These are phyloP conservation scores for Pimephales promelas DNA, from an alignment of 2,113 vertebrate genomes.

Conservation along the genomic window DNA sequence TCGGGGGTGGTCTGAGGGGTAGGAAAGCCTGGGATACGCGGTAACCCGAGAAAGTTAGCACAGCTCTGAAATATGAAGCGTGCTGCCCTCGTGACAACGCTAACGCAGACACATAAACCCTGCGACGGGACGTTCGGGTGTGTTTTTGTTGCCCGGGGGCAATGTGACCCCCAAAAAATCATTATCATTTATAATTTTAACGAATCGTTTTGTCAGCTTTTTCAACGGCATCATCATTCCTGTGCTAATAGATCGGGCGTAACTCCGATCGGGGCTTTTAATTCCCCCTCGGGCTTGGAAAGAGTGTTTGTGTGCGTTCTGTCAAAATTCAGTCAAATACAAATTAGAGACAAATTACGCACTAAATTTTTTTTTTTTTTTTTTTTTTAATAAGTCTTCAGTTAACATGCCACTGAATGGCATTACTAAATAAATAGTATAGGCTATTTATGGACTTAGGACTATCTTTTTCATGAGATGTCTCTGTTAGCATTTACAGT, in stretches of 20 bases:
- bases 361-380: too few species aligned
- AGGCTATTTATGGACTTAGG: not conserved
- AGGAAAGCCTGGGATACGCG: conserved; percentile 65
- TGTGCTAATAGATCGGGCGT: conserved; percentile 74
- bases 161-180: conserved; percentile 69
- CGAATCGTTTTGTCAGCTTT: conserved; percentile 81
- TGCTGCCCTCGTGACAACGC: conserved; percentile 68
- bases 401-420: not conserved
- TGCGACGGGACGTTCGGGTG: conserved; percentile 58
- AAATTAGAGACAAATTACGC: conserved; percentile 18
- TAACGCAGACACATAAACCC: conserved; percentile 64
- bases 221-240: conserved; percentile 75
- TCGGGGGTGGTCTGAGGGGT: conserved; percentile 75
- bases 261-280: conserved; percentile 63
- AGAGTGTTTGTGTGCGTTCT: conserved; percentile 4
- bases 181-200: conserved; percentile 86
- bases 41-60: conserved; percentile 75
- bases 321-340: conserved; percentile 37
- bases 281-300: conserved; percentile 64
- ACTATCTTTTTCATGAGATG: not conserved
- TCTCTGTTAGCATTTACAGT: not conserved
- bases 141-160: conserved; percentile 71
- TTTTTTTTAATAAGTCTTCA: not conserved
- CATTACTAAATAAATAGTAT: not conserved
- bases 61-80: conserved; percentile 71